Base-by-base conservation (phyloP, 2,113 vertebrate species). In the Pholis gunnellus region DNA sequence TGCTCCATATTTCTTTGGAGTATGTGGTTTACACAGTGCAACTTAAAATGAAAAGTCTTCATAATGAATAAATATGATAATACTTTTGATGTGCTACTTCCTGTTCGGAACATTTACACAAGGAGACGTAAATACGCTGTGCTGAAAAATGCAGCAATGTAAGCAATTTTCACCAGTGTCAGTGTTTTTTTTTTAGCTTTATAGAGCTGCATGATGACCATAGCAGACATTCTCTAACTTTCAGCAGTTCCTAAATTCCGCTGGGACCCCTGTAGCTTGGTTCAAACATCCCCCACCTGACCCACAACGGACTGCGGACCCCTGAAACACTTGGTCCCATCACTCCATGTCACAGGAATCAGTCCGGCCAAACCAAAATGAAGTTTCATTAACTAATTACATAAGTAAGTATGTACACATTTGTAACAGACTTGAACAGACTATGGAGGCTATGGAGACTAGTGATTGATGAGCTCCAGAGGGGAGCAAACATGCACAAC, bases 331-430 rank as follows among this genome's bases (percentile, higher is more conserved):
- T 95, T 93, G 94, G 94, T 95, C 94, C 94, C 84, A 75, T 93
- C 71, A 86, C 91, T 96, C 94, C 89, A 78, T 91, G 90, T 92
- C 69, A 94, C 78, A 89, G 92, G 81, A 95, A 94, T 95, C 93
- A 94, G 93, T 89, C 88, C 85, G 86, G 89, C 85, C 94, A 95
- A 96, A 96, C 94, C 93, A 93, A 95, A 94, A 93, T 96, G 94
- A 95, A 95, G 96, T 95, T 97, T 95, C 94, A 95, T 95, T 93
- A 96, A 95, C 96, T 96, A 96, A 97, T 97, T 97, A 97, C 95
- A 96, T 94, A 97, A 98, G 97, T 96, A 96, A 96, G 95, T 93
- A 94, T 96, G 96, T 96, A 97, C 95, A 96, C 95, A 68, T 97
- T 95, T 96, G 94, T 96, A 96, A 25, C 63, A 65, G 25, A 68